Conservation (phyloP, 2,797 vertebrate species). For the Molossus alvarezi region DNA sequence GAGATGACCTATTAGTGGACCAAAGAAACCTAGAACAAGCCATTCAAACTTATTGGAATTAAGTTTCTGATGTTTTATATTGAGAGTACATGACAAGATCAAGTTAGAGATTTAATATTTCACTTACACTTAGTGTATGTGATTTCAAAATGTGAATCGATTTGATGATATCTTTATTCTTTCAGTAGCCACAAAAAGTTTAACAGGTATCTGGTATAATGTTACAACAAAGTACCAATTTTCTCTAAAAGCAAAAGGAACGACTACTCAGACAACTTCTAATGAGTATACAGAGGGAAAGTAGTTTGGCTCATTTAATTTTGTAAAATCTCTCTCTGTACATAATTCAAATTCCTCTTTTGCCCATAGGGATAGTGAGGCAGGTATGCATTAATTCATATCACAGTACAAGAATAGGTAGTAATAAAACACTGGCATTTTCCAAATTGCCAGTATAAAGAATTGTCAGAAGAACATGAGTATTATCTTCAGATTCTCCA, state of each 20-base stretch:
- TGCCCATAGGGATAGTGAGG: conserved; percentile 77
- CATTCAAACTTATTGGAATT: background rate
- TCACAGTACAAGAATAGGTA: conserved; percentile 77
- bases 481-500: conserved; percentile 84
- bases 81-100: background rate
- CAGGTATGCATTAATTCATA: conserved; percentile 79
- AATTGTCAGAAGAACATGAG: conserved; percentile 79
- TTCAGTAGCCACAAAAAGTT: background rate
- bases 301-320: conserved; percentile 70
- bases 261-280: background rate
- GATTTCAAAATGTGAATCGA: background rate
- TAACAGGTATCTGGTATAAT: background rate
- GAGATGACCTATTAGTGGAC: background rate
- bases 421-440: conserved; percentile 87
- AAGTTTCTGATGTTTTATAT: background rate
- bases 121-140: background rate
- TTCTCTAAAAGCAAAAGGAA: conserved; percentile 3
- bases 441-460: conserved; percentile 84
- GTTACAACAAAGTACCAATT: background rate
- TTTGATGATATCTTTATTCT: background rate
- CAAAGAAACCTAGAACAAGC: background rate
- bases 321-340: conserved; percentile 68
- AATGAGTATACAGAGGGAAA: conserved; percentile 36
- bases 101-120: background rate
- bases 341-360: conserved; percentile 73